Evolutionary conservation across 2,888 invertebrate species (phyloP).

Genomic region (Ophion slaviceki): DNA sequence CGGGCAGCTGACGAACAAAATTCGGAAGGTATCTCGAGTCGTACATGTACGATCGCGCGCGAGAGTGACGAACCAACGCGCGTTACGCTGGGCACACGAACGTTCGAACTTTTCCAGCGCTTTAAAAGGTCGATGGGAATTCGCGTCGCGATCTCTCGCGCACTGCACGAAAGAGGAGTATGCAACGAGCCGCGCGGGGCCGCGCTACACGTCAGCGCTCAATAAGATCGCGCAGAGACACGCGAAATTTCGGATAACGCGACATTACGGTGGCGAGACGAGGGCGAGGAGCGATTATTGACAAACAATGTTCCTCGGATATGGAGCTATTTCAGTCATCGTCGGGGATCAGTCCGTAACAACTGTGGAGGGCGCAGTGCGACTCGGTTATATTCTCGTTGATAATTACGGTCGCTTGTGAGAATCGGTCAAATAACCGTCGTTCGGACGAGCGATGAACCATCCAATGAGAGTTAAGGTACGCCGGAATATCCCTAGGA

Average conservation of each 20-base stretch:
- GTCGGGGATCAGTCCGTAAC: conserved; percentile 7
- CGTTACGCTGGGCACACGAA: neutral
- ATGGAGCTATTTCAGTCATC: conserved; percentile 49
- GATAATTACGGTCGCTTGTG: neutral
- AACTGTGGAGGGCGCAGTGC: conserved; percentile 6
- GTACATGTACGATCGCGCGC: neutral
- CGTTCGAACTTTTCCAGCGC: neutral
- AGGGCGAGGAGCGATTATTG: conserved; percentile 63
- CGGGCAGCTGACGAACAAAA: conserved; percentile 35
- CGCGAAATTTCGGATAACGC: conserved; percentile 21
- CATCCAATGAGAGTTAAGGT: neutral
- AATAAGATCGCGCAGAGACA: conserved; percentile 4
- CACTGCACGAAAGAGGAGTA: neutral
- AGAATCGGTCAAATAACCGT: neutral
- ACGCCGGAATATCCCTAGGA: neutral
- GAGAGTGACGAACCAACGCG: conserved; percentile 22
- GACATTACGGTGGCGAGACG: conserved; percentile 29
- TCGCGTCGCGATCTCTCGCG: neutral
- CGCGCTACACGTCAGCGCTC: neutral
- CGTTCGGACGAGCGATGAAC: neutral
- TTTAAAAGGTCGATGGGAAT: neutral
- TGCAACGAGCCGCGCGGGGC: neutral
- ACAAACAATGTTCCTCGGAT: conserved; percentile 64
- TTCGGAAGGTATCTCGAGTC: conserved; percentile 55
- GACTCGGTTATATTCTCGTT: neutral